Percentiles rank a stretch among this genome's conserved stretches.
phyloP scores from a whole-genome alignment of 2,888 invertebrate species.

The Copidosoma aretas region DNA sequence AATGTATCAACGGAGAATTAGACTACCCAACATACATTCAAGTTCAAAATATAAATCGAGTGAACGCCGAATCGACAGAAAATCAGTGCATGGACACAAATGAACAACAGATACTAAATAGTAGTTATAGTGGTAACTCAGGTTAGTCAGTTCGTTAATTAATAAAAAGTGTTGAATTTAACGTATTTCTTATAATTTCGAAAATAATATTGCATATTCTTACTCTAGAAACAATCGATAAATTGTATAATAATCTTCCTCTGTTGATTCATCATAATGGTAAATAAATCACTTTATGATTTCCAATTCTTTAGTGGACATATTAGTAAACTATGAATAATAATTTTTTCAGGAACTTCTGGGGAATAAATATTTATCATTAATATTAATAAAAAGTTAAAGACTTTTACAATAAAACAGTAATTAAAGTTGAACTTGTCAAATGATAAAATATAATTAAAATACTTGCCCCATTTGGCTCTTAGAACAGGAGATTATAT shows the following conservation, averaged over 20 bases:
- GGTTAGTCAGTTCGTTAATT: constrained; percentile 45
- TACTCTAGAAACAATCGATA: constrained; percentile 55
- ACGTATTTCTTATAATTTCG: not conserved
- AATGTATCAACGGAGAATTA: not conserved
- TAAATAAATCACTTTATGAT: constrained; percentile 43
- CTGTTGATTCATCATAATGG: constrained; percentile 50
- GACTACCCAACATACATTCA: constrained; percentile 42
- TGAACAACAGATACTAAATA: constrained; percentile 45
- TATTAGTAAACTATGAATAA: not conserved
- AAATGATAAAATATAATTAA: constrained; percentile 16
- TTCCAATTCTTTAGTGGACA: not conserved
- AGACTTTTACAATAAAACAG: constrained; percentile 26
- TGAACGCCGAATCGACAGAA: constrained; percentile 39
- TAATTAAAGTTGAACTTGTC: constrained; percentile 7
- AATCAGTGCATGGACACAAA: constrained; percentile 45
- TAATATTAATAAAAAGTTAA: constrained; percentile 51
- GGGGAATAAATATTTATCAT: constrained; percentile 48
- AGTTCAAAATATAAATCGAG: constrained; percentile 41
- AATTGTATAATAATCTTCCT: constrained; percentile 49
- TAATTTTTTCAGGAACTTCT: constrained; percentile 46
- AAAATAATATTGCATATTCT: constrained; percentile 26
- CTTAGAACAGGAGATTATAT: constrained; percentile 50
- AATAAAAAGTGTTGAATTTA: not conserved
- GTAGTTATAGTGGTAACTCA: constrained; percentile 51
- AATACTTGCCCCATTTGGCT: constrained; percentile 22